Conservation (phyloP, 1,140 invertebrate genomes). For the Lepidostoma basale region DNA sequence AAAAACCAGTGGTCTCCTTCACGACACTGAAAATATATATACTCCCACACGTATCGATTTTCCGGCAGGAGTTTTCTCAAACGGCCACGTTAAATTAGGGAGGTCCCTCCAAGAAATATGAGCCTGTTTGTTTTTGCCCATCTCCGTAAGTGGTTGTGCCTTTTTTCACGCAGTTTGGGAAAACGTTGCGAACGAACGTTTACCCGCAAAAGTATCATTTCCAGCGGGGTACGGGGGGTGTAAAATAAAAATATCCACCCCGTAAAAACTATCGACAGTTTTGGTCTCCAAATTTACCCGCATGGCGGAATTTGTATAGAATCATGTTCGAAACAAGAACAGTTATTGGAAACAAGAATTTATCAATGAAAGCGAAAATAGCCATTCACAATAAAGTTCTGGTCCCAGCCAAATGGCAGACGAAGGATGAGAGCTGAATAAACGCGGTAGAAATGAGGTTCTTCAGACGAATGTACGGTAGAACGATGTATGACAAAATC, state of each 20-base stretch:
- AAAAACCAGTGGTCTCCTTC: no score
- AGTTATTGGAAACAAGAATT: no score
- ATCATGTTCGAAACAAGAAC: no score
- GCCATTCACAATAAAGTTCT: no score
- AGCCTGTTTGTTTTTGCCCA: constrained; percentile 12
- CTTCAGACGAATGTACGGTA: no score
- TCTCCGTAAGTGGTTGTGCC: constrained; percentile 7
- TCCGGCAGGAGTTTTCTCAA: neutral
- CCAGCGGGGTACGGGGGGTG: neutral
- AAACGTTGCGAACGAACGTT: constrained; percentile 2
- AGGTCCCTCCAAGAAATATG: constrained; percentile 11
- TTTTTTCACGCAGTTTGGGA: constrained; percentile 11
- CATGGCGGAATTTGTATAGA: no score
- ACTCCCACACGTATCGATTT: neutral
- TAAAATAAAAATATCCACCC: neutral
- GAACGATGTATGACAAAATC: no score
- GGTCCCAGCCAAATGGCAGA: no score
- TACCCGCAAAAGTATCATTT: constrained; percentile 1
- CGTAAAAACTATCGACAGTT: neutral
- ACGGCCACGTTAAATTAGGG: constrained; percentile 1
- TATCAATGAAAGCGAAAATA: no score
- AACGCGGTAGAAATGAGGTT: no score
- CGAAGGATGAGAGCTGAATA: no score
- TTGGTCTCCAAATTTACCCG: neutral
- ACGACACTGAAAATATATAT: neutral